phyloP scores from a whole-genome alignment of 1,140 invertebrate species.

The Polypedilum pembai region DNA sequence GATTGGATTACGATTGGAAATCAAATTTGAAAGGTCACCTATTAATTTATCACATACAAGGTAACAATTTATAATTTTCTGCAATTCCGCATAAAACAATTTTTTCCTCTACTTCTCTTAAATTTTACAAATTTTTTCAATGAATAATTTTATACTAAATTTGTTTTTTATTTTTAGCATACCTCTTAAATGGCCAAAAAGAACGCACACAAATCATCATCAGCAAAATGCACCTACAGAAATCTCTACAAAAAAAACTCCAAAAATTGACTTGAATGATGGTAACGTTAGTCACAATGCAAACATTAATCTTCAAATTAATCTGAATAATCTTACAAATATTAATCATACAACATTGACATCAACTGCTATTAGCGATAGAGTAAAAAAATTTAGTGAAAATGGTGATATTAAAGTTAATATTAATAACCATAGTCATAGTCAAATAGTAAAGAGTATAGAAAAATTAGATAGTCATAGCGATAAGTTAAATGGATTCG shows the following conservation, averaged over 20 bases:
- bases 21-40: conserved; percentile 6
- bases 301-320: not conserved
- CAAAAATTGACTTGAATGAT: not conserved
- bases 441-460: conserved; percentile 2
- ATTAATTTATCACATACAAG: conserved; percentile 21
- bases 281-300: not conserved
- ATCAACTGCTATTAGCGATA: conserved; percentile 10
- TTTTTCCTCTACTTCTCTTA: not conserved
- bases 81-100: not conserved
- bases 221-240: not conserved
- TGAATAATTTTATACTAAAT: no score
- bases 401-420: conserved; percentile 26
- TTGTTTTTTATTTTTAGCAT: not conserved
- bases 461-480: conserved; percentile 17
- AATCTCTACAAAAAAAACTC: not conserved
- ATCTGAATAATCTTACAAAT: not conserved
- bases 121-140: not conserved
- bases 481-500: not conserved
- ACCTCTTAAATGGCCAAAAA: conserved; percentile 25
- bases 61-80: not conserved
- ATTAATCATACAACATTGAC: not conserved
- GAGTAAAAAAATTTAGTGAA: conserved; percentile 6
- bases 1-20: conserved; percentile 23
- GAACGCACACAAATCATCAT: conserved; percentile 14
- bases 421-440: conserved; percentile 1